These are phyloP conservation scores for Keiferia lycopersicella DNA, from an alignment of 2,888 invertebrate genomes.

Conservation along the genomic window DNA sequence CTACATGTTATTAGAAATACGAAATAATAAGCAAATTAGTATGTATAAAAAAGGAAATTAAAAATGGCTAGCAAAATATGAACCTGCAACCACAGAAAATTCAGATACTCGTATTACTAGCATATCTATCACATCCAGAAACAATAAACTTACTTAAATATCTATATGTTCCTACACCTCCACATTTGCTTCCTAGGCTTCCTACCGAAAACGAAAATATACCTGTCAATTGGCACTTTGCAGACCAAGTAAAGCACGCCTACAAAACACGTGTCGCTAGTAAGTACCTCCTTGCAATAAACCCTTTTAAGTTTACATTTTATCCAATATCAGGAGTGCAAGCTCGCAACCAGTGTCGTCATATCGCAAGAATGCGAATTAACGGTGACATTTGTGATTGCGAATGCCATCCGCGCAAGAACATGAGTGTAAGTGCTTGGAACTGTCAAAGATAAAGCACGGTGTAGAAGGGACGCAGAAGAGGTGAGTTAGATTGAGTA, in stretches of 20 bases:
- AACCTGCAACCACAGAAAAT: no score
- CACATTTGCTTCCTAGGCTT: no score
- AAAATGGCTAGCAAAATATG: no score
- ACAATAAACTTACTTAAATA: no score
- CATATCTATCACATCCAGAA: no score
- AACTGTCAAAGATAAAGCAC: constrained; percentile 39
- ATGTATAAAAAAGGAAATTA: no score
- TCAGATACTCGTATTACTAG: no score
- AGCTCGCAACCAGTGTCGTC: constrained; percentile 44
- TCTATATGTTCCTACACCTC: no score
- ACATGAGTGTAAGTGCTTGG: constrained; percentile 53
- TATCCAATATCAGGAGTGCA: constrained; percentile 22
- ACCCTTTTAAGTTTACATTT: constrained; percentile 16
- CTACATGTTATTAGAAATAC: no score
- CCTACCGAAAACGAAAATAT: background rate
- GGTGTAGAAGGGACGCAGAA: constrained; percentile 38
- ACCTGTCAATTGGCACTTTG: background rate
- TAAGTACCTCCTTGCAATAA: constrained; percentile 5
- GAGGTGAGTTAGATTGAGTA: constrained; percentile 35
- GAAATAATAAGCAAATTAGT: no score
- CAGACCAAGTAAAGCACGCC: background rate
- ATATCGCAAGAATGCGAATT: constrained; percentile 71
- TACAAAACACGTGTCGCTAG: background rate
- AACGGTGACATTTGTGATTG: constrained; percentile 73
- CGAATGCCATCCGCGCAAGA: constrained; percentile 59